Evolutionary conservation across 1,140 invertebrate species (phyloP).

Genomic region (Aphaenogaster rudis): DNA sequence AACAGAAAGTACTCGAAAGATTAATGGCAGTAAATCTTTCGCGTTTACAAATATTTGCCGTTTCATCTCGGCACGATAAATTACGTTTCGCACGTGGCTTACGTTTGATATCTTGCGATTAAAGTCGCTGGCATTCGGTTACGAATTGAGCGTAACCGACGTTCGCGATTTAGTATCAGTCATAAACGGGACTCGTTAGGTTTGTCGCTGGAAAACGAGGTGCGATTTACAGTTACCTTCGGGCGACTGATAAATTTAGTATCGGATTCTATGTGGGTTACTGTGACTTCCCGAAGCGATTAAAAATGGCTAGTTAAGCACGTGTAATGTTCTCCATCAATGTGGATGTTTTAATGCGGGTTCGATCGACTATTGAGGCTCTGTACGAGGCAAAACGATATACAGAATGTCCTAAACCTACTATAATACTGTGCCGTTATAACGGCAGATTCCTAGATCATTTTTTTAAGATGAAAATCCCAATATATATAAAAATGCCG

Average conservation of each 20-base stretch:
- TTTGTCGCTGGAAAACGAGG: background rate
- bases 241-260: conserved; percentile 41
- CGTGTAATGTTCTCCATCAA: background rate
- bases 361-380: background rate
- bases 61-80: conserved; percentile 24
- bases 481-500: too few species aligned
- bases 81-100: conserved; percentile 4
- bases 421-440: too few species aligned
- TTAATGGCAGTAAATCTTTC: background rate
- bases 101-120: background rate
- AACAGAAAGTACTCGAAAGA: background rate
- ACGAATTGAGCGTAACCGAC: background rate
- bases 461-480: too few species aligned
- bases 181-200: conserved; percentile 14
- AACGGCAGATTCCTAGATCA: too few species aligned
- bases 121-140: background rate
- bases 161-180: background rate
- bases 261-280: background rate
- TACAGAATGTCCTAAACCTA: too few species aligned
- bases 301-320: background rate
- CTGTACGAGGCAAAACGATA: background rate
- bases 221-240: background rate
- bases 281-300: background rate
- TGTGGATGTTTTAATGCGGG: background rate
- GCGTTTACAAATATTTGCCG: conserved; percentile 5